phyloP scores from a whole-genome alignment of 2,888 invertebrate species.

The Rhyacophila evoluta region DNA sequence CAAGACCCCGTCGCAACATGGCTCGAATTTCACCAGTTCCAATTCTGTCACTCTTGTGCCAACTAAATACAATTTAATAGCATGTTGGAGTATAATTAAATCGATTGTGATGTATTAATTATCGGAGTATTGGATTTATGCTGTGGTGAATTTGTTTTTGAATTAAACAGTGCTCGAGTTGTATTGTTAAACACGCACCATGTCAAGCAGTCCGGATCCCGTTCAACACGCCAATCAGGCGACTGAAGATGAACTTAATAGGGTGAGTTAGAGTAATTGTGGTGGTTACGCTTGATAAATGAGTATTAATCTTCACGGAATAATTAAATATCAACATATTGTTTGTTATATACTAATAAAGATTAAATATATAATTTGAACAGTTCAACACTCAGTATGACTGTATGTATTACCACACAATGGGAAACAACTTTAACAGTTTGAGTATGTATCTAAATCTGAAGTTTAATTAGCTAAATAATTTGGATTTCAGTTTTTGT shows the following conservation, averaged over 20 bases:
- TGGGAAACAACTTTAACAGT: too few relatives aligned
- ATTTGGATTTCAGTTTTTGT: too few relatives aligned
- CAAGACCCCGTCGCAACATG: neutral
- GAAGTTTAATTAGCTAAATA: too few relatives aligned
- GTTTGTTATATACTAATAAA: too few relatives aligned
- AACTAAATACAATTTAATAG: neutral
- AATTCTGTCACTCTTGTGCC: neutral
- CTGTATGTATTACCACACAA: too few relatives aligned
- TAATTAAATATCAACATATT: too few relatives aligned
- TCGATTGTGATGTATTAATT: neutral
- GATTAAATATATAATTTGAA: too few relatives aligned
- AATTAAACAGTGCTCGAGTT: neutral
- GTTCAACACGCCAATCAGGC: conserved; percentile 38
- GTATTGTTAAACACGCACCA: neutral
- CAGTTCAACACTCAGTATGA: too few relatives aligned
- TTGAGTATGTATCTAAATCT: too few relatives aligned
- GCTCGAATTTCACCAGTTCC: neutral
- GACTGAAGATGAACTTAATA: conserved; percentile 54
- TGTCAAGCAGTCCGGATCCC: conserved; percentile 40
- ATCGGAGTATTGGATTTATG: neutral
- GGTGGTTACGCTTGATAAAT: too few relatives aligned
- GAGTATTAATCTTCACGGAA: too few relatives aligned
- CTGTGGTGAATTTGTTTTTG: neutral
- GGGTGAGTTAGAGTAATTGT: conserved; percentile 46
- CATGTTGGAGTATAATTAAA: neutral